Percentiles rank a stretch among this genome's conserved stretches.
Evolutionary conservation across 2,113 vertebrate species (phyloP).

Genomic region (Alethe diademata): DNA sequence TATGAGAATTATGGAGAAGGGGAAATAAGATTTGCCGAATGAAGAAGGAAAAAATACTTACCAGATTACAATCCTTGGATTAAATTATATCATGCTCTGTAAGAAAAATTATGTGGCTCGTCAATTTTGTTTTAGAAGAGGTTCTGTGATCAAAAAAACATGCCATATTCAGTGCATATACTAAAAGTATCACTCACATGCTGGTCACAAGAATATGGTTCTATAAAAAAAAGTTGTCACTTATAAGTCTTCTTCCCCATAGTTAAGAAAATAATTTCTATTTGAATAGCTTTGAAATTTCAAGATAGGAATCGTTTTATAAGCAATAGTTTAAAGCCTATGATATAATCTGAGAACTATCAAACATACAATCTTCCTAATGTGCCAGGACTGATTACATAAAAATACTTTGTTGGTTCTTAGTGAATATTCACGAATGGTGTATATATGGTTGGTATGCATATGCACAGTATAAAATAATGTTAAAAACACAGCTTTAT

Average conservation of each 20-base stretch:
- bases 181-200: neutral
- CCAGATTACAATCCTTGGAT: neutral
- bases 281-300: slow-evolving; percentile 36
- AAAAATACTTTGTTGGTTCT: neutral
- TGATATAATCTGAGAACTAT: slow-evolving; percentile 11
- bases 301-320: neutral
- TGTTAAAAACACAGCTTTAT: neutral
- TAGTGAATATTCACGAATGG: neutral
- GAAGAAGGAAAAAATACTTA: neutral
- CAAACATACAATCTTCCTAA: neutral
- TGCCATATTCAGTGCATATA: neutral
- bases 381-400: neutral
- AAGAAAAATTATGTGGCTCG: neutral
- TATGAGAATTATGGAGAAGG: neutral
- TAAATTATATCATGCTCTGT: neutral
- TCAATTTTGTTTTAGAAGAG: neutral
- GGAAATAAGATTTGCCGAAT: neutral
- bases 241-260: neutral
- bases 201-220: neutral
- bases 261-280: slow-evolving; percentile 25
- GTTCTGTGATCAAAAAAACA: neutral
- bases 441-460: neutral
- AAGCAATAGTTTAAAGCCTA: neutral
- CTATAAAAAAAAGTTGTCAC: neutral
- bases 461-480: neutral